Evolutionary conservation across 2,888 invertebrate genomes (phyloP), one percentile per base, ranked within the genome.

Genomic region (Troglohyphantes excavatus): DNA sequence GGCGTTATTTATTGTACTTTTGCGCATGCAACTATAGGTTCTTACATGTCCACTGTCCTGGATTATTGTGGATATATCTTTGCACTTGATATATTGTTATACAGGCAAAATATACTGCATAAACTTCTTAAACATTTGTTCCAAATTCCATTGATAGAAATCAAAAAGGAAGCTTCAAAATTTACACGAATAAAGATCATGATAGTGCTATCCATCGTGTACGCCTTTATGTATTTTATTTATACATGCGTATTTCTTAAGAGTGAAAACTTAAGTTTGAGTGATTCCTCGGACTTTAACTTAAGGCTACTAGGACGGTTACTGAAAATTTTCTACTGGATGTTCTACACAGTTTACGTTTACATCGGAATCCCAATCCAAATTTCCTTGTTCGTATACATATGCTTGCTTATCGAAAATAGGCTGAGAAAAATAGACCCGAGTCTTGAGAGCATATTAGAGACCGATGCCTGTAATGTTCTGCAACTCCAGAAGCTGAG

Each of bases 321-420:
- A 65, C n/a, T 65, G 6, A 46, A 65, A 7, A 23, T 65, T 9
- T 9, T 39, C 2, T 9, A n/a, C 1, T 79, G 81, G 81, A 7
- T 67, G 0, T 59, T 81, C 27, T 81, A 46, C 17, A 2, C 81
- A 13, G 3, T 53, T 43, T 67, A 53, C 21, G 19, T 68, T 13
- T 81, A 81, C 9, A 17, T 81, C 1, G 67, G 67, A 17, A 46
- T 53, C n/a, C 68, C 81, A 0, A 27, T 21, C 2, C 67, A 81
- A 6, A 26, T 53, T 0, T 67, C 46, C 7, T 3, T 81, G 21
- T 81, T 68, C 27, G 29, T 29, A 6, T 68, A 27, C 17, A 19
- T 68, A n/a, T 68, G 81, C 5, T 39, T 81, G 1, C 23, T 81
- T 5, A 19, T 81, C 21, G 29, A 53, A 13, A 43, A 68, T 2